phyloP scores from a whole-genome alignment of 2,113 vertebrate genomes.

The Gobiocypris rarus region DNA sequence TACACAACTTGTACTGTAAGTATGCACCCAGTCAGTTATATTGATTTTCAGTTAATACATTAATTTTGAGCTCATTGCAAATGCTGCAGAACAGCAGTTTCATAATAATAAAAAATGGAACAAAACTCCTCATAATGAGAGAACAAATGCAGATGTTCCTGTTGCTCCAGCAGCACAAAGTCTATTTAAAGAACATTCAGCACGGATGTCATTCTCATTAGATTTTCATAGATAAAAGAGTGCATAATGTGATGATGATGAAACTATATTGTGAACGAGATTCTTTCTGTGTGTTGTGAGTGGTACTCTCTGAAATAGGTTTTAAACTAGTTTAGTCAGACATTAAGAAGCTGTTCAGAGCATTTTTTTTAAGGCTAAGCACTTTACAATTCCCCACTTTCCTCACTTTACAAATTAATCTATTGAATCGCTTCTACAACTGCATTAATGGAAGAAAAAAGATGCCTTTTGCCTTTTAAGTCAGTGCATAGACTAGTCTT shows the following conservation, averaged over 20 bases:
- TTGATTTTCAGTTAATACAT: neutral
- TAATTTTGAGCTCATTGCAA: neutral
- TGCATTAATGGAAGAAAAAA: neutral
- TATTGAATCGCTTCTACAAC: neutral
- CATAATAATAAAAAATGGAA: neutral
- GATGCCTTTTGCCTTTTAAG: neutral
- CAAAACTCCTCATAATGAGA: neutral
- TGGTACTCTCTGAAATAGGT: slow-evolving; percentile 13
- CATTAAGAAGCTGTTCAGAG: neutral
- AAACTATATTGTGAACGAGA: slow-evolving; percentile 2
- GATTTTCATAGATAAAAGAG: neutral
- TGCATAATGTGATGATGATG: neutral
- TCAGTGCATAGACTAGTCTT: neutral
- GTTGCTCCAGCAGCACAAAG: neutral
- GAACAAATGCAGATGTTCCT: neutral
- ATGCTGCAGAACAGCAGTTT: neutral
- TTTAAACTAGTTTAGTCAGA: slow-evolving; percentile 18
- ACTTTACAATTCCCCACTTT: neutral
- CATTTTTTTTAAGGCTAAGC: neutral
- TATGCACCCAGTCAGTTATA: neutral
- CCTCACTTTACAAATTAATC: neutral
- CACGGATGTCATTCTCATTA: slow-evolving; percentile 26
- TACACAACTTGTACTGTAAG: neutral
- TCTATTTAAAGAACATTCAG: neutral
- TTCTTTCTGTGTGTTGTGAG: neutral